phyloP scores from a whole-genome alignment of 2,113 vertebrate genomes.

The Apistogramma diplotaenia region DNA sequence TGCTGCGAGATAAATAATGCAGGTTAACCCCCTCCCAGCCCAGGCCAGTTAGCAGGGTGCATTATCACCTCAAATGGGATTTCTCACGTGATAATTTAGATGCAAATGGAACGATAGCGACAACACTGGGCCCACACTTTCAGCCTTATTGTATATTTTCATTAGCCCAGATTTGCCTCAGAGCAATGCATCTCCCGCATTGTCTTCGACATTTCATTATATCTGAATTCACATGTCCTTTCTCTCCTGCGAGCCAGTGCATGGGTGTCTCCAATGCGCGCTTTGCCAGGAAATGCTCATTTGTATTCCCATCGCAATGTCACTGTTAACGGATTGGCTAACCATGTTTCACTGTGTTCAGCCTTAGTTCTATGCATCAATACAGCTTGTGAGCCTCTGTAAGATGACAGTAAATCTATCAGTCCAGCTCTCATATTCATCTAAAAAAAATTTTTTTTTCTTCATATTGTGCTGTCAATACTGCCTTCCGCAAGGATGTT shows the following conservation, averaged over 20 bases:
- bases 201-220: background rate
- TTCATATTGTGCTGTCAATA: background rate
- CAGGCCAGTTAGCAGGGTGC: slow-evolving; percentile 33
- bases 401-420: background rate
- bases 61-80: slow-evolving; percentile 23
- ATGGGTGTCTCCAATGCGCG: background rate
- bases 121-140: background rate
- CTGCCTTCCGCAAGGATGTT: background rate
- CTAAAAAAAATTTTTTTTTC: background rate
- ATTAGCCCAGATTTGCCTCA: background rate
- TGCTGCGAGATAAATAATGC: slow-evolving; percentile 54
- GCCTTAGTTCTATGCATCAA: background rate
- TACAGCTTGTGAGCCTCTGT: background rate
- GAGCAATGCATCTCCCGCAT: background rate
- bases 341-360: background rate
- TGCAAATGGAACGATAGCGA: background rate
- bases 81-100: slow-evolving; percentile 30
- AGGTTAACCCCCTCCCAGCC: background rate
- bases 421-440: background rate
- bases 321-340: slow-evolving; percentile 31
- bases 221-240: background rate
- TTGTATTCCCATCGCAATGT: slow-evolving; percentile 47
- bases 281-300: slow-evolving; percentile 22
- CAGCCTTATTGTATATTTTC: background rate
- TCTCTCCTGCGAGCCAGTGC: background rate